Base-by-base conservation (phyloP, 2,888 invertebrate genomes). In the Apocheima hispidaria region DNA sequence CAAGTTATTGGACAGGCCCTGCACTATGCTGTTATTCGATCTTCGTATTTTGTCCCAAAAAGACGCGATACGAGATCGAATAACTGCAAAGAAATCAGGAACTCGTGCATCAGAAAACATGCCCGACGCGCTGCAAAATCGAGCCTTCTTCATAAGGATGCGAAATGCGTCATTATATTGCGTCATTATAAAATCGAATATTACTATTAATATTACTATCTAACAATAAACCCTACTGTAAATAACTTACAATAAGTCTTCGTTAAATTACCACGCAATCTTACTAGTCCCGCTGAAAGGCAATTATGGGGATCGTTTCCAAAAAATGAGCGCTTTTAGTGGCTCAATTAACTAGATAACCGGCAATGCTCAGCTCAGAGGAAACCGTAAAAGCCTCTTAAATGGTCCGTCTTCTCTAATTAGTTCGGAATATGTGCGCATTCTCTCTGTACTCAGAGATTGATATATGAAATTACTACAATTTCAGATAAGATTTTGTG, bases 301-400 rank as follows among this genome's bases (percentile, higher is more conserved):
- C 38, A 55, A 48, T 48, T 48, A 55, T n/a, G 36, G 2, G 28
- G 44, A 30, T 28, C n/a, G 26, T 55, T 40, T 2, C 12, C 38
- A 16, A 51, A 58, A 58, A 58, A 44, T 10, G 36, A 14, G 20
- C 16, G 14, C 35, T 14, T 36, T 43, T 7, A 35, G 23, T 16
- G 35, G 28, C 36, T 44, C 51, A 58, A 58, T 58, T 51, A 58
- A 28, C 36, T 28, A 58, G 44, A 44, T 43, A 51, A 50, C 26
- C 6, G 33, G n/a, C 4, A 2, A 33, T 16, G 26, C 23, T 26
- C 4, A 21, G 28, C 21, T 21, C 18, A 14, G 44, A 38, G 26
- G 30, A 35, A 46, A 44, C 38, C 46, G 51, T 46, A 52, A 44
- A 30, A 46, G 20, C 57, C 26, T 40, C 38, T 40, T 46, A 33